Conservation (phyloP, 1,140 invertebrate genomes). For the Pantala flavescens region DNA sequence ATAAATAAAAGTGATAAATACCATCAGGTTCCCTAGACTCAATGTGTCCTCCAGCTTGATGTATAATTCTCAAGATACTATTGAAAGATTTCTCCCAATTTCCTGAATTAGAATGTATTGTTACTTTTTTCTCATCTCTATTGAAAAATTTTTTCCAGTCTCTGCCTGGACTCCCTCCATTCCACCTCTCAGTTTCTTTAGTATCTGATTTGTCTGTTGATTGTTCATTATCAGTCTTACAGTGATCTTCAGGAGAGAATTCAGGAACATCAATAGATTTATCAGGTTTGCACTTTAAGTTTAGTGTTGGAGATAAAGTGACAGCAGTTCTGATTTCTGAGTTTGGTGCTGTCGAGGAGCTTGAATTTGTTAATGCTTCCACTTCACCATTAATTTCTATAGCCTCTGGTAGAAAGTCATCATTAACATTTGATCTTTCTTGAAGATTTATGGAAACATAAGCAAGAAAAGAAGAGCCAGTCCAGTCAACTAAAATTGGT, state of each 20-base stretch:
- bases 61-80: neutral
- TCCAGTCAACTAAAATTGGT: neutral
- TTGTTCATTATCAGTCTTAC: too few relatives aligned
- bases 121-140: neutral
- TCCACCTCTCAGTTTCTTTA: neutral
- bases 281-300: too few relatives aligned
- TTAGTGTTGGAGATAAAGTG: too few relatives aligned
- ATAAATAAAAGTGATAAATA: neutral
- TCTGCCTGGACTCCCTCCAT: neutral
- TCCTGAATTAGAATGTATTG: too few relatives aligned
- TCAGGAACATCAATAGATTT: too few relatives aligned
- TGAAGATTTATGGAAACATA: neutral
- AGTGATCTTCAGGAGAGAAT: too few relatives aligned
- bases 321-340: too few relatives aligned
- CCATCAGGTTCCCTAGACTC: neutral
- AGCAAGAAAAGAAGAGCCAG: neutral
- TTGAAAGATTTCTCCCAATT: neutral
- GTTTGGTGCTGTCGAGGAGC: too few relatives aligned
- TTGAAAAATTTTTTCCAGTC: neutral
- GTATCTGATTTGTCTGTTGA: too few relatives aligned
- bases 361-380: too few relatives aligned
- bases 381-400: too few relatives aligned
- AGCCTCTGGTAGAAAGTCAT: too few relatives aligned
- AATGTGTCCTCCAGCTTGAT: conserved; percentile 1
- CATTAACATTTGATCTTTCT: neutral